Evolutionary conservation across 1,140 invertebrate genomes (phyloP).

Genomic region (Lasioglossum baleicum): DNA sequence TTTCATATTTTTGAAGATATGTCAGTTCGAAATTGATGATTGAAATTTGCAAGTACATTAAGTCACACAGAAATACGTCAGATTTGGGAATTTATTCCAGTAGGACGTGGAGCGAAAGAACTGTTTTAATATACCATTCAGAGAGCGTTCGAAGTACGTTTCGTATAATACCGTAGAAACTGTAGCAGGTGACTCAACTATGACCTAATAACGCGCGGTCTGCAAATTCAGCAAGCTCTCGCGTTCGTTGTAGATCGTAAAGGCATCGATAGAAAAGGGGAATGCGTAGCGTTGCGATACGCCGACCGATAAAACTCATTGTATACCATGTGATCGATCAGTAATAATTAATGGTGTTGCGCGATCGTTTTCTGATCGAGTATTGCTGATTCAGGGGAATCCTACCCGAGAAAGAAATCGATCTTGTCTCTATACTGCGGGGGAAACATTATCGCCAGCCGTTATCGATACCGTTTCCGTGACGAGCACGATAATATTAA

Average conservation of each 20-base stretch:
- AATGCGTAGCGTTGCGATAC: conserved; percentile 15
- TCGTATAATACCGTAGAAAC: not conserved
- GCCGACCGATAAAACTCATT: conserved; percentile 40
- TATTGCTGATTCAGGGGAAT: not conserved
- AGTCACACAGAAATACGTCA: no score
- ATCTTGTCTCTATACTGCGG: not conserved
- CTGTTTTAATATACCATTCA: not conserved
- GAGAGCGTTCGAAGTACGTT: not conserved
- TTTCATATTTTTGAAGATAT: no score
- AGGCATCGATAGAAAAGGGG: conserved; percentile 3
- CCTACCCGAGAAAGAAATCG: conserved; percentile 21
- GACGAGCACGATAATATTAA: conserved; percentile 23
- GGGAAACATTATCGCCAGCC: conserved; percentile 11
- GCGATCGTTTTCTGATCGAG: not conserved
- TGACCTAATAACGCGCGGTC: not conserved
- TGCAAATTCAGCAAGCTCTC: not conserved
- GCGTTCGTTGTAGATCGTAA: not conserved
- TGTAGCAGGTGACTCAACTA: not conserved
- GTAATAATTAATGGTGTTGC: conserved; percentile 16
- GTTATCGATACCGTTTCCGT: conserved; percentile 2
- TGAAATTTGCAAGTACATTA: no score
- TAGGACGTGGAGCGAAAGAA: no score
- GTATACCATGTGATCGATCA: conserved; percentile 16
- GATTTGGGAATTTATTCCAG: no score
- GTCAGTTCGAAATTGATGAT: no score